These are phyloP conservation scores for Ailuropoda melanoleuca DNA, from an alignment of 2,113 vertebrate genomes.

Conservation along the genomic window DNA sequence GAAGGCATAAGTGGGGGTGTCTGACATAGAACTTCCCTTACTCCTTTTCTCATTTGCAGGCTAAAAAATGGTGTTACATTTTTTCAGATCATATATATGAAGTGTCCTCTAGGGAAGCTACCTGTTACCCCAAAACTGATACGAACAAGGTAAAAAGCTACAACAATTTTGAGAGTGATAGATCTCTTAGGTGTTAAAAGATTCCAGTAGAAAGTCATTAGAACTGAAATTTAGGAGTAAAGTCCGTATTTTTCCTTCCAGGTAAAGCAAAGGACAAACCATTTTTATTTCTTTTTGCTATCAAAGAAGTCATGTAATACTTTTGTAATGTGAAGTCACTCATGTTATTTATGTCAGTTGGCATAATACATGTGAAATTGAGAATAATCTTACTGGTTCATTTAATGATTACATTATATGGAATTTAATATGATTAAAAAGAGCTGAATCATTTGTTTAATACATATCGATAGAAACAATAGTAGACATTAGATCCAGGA, in stretches of 20 bases:
- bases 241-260: not conserved
- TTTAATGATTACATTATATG: not conserved
- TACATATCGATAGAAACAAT: not conserved
- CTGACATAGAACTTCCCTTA: not conserved
- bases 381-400: not conserved
- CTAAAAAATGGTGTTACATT: not conserved
- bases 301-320: not conserved
- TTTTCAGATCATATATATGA: not conserved
- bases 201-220: not conserved
- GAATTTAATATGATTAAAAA: not conserved
- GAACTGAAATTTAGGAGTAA: not conserved
- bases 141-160: not conserved
- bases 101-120: not conserved
- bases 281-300: not conserved
- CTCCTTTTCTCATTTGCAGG: not conserved
- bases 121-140: not conserved
- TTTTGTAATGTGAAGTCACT: not conserved
- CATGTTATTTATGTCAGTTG: not conserved
- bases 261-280: not conserved
- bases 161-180: not conserved
- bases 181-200: not conserved
- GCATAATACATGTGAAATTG: not conserved
- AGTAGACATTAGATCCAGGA: not conserved
- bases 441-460: not conserved
- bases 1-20: not conserved